Evolutionary conservation across 2,113 vertebrate species (phyloP).

Genomic region (Nematolebias whitei): DNA sequence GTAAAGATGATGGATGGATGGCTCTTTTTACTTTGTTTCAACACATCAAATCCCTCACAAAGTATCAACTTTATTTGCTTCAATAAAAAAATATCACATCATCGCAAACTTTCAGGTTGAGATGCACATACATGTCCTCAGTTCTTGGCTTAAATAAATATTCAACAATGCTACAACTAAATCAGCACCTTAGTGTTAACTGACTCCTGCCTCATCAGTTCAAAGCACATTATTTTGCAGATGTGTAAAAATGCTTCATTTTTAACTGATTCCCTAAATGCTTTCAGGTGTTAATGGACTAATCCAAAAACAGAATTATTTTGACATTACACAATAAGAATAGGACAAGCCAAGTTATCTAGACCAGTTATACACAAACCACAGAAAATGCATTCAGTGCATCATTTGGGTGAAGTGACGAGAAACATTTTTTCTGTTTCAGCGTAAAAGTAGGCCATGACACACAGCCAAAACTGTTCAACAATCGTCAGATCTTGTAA

Average conservation of each 20-base stretch:
- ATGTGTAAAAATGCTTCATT: conserved; percentile 5
- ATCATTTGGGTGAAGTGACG: conserved; percentile 24
- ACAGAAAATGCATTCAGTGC: conserved; percentile 10
- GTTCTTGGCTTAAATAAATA: conserved; percentile 57
- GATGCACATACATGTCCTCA: conserved; percentile 15
- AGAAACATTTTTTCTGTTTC: conserved; percentile 14
- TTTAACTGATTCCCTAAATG: neutral
- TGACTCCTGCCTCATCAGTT: conserved; percentile 9
- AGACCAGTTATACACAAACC: conserved; percentile 2
- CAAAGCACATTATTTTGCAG: conserved; percentile 18
- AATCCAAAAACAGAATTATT: neutral
- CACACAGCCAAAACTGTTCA: neutral
- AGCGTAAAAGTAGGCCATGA: neutral
- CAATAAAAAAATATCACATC: neutral
- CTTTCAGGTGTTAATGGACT: conserved; percentile 20
- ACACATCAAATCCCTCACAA: neutral
- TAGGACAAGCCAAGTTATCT: neutral
- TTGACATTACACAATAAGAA: neutral
- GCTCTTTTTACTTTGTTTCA: neutral
- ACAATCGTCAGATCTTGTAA: conserved; percentile 68
- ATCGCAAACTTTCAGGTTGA: neutral
- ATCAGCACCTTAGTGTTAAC: conserved; percentile 56
- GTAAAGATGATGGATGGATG: too few relatives aligned
- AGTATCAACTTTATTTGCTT: conserved; percentile 38
- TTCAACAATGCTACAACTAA: conserved; percentile 31